Percentiles rank a stretch among this genome's conserved stretches.
Conservation (phyloP, 2,797 vertebrate genomes). For the Mycteria americana region DNA sequence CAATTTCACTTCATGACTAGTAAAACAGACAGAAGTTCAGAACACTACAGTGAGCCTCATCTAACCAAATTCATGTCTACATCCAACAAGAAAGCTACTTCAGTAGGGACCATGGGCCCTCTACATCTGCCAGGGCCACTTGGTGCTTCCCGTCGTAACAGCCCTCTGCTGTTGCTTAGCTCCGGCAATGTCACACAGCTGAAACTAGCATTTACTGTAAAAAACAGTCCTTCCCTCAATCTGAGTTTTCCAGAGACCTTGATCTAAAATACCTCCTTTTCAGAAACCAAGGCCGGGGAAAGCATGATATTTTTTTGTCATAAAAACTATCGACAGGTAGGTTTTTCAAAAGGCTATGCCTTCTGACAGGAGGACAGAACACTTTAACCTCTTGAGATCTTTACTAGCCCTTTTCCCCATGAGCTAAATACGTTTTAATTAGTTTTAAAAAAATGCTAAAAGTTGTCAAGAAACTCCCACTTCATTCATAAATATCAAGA, state of each 20-base stretch:
- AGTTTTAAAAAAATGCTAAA: not conserved
- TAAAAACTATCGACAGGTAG: not conserved
- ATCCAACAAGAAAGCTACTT: not conserved
- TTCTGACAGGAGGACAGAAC: not conserved
- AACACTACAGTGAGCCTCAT: not conserved
- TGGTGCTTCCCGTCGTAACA: fast-evolving
- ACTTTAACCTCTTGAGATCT: not conserved
- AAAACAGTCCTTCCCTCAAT: not conserved
- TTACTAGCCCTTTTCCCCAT: not conserved
- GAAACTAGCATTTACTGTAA: not conserved
- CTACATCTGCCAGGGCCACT: not conserved
- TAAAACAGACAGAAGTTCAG: not conserved
- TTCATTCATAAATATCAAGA: not conserved
- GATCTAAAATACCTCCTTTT: not conserved
- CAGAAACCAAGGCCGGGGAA: not conserved
- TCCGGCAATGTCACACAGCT: not conserved
- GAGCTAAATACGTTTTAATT: not conserved
- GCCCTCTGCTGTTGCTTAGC: not conserved
- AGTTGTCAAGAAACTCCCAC: not conserved
- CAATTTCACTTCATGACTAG: not conserved
- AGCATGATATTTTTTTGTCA: not conserved
- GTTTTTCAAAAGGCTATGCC: not conserved
- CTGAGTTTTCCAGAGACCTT: not conserved
- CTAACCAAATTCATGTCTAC: not conserved
- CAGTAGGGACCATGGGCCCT: not conserved